phyloP scores from a whole-genome alignment of 2,888 invertebrate species.

The Cactoblastis cactorum region DNA sequence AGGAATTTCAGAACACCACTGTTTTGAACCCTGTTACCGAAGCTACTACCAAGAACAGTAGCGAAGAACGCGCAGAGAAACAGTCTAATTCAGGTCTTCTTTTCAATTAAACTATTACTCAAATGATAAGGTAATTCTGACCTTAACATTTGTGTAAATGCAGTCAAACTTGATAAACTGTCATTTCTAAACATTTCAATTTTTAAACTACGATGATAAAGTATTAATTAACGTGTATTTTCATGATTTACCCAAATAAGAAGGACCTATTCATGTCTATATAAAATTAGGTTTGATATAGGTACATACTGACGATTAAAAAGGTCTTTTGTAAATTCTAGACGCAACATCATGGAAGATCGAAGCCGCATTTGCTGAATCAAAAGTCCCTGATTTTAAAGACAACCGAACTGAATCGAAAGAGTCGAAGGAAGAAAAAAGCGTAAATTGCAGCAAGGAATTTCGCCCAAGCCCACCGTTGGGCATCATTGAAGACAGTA shows the following conservation, averaged over 20 bases:
- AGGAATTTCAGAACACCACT: slow-evolving; percentile 40
- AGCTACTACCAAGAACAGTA: slow-evolving; percentile 18
- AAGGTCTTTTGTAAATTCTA: not conserved
- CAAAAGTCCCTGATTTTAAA: slow-evolving; percentile 30
- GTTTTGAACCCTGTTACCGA: slow-evolving; percentile 51
- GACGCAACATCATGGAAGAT: slow-evolving; percentile 47
- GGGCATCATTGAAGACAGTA: slow-evolving; percentile 65
- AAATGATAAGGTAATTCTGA: too few relatives aligned
- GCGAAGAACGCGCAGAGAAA: slow-evolving; percentile 18
- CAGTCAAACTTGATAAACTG: too few relatives aligned
- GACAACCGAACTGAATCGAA: slow-evolving; percentile 27
- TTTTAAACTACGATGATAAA: too few relatives aligned
- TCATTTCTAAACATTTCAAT: too few relatives aligned
- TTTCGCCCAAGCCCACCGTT: slow-evolving; percentile 77
- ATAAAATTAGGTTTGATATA: too few relatives aligned
- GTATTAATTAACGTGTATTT: too few relatives aligned
- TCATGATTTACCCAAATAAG: too few relatives aligned
- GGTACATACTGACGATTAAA: too few relatives aligned
- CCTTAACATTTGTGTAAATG: too few relatives aligned
- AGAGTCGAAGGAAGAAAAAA: slow-evolving; percentile 25
- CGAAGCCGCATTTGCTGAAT: slow-evolving; percentile 41
- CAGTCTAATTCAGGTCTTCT: slow-evolving; percentile 9
- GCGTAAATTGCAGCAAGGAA: slow-evolving; percentile 37
- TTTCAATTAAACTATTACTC: too few relatives aligned
- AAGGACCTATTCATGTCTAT: too few relatives aligned